Evolutionary conservation across 1,140 invertebrate genomes (phyloP).

Genomic region (Gerris buenoi): DNA sequence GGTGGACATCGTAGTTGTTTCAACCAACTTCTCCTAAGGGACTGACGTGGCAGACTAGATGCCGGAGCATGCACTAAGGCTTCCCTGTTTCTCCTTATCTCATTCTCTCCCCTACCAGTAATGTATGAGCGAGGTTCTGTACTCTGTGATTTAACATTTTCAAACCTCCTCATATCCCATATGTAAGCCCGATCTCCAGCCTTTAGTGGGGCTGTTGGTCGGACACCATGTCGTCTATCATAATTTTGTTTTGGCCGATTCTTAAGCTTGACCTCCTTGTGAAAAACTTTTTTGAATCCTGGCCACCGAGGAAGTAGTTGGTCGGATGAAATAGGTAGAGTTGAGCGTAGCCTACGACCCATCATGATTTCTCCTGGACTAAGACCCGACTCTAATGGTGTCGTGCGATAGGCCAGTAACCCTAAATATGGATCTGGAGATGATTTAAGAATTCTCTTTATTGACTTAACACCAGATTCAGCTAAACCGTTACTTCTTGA

Average conservation of each 20-base stretch:
- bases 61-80: neutral
- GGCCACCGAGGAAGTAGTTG: neutral
- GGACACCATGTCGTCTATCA: neutral
- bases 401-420: neutral
- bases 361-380: neutral
- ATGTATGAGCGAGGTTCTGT: neutral
- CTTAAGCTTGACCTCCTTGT: neutral
- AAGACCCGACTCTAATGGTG: neutral
- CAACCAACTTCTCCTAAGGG: neutral
- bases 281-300: neutral
- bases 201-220: neutral
- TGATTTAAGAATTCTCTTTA: neutral
- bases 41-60: neutral
- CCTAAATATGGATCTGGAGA: neutral
- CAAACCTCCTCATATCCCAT: neutral
- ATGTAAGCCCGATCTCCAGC: neutral
- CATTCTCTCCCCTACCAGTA: neutral
- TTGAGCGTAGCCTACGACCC: neutral
- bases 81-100: neutral
- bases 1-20: too few relatives aligned
- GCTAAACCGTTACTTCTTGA: neutral
- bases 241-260: neutral
- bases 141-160: neutral
- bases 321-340: neutral
- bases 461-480: neutral